Evolutionary conservation across 2,797 vertebrate species (phyloP).

Genomic region (Chiloscyllium punctatum): DNA sequence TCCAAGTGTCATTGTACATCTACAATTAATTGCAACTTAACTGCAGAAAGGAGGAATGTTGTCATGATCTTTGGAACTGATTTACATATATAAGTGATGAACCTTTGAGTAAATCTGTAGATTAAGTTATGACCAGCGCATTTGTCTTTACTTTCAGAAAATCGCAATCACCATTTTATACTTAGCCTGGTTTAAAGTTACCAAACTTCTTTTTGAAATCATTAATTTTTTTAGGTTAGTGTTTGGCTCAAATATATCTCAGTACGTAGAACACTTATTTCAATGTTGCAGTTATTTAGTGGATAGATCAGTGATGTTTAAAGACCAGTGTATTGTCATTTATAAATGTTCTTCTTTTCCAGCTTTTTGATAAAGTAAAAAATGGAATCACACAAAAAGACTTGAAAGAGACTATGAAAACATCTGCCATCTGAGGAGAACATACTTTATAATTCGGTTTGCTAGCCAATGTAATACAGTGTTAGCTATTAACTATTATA

Average conservation of each 20-base stretch:
- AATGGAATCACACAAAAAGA: not conserved
- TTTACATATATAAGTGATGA: not conserved
- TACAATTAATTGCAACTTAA: not conserved
- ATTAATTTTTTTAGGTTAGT: not conserved
- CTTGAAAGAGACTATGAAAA: not conserved
- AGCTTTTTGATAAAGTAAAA: conserved; percentile 36
- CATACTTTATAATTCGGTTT: not conserved
- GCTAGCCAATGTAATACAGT: not conserved
- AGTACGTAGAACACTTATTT: not conserved
- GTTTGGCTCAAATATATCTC: not conserved
- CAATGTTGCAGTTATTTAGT: not conserved
- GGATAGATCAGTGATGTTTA: not conserved
- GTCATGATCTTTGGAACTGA: not conserved
- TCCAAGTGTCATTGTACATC: not conserved
- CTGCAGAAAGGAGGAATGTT: not conserved
- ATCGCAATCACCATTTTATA: not conserved
- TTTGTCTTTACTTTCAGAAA: not conserved
- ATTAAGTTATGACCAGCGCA: not conserved
- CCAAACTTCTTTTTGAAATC: not conserved
- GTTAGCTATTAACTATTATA: not conserved
- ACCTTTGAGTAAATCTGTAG: not conserved
- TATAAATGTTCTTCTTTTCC: not conserved
- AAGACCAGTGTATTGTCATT: not conserved
- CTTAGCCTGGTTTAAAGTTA: not conserved
- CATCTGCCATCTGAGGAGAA: not conserved